Evolutionary conservation across 2,888 invertebrate species (phyloP), one percentile per base, ranked within the genome.

Genomic region (Physocephala rufipes): DNA sequence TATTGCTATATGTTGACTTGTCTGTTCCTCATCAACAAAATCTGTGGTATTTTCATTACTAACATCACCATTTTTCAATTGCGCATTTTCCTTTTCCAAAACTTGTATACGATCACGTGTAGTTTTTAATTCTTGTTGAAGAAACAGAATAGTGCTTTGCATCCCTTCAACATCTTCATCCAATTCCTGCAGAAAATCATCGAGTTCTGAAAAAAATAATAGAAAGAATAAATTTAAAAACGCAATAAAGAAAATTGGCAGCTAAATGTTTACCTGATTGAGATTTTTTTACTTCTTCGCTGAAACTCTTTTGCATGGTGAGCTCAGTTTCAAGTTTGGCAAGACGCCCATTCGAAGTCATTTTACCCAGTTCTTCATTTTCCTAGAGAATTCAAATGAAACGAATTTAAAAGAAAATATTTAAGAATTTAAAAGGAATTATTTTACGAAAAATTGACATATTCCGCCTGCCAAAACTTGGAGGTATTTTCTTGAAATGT

Each of bases 151-250:
- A 74, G 97, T 97, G 84, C 96, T 95, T 88, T 98, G 98, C 96
- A 99, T 96, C 26, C 97, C 97, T 87, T 99, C 99, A 51, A 97
- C 95, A 85, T 98, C 97, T 86, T 97, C 97, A 82, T 99, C 99
- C 75, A 98, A 87, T 85, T 98, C 98, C 85, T 96, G 94, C 63
- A 99, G 89, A 85, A 97, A 95, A 84, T 97, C 96, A 83, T 98
- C 98, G 80, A 97, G 87, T 87, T 99, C 98, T 95, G 67, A 24
- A 68, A 69, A 7, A 45, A 24, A 70, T 69, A 2, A 49, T 19
- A 70, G 19, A 55, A 61, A 21, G 15, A 51, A 19, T 36, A 30
- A 2, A 63, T 19, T 47, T 65, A 70, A 1, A 63, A 19, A 16
- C 2, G 15, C 12, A 47, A 26, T 63, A 12, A 19, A 24, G 12